phyloP scores from a whole-genome alignment of 2,888 invertebrate genomes.

The Oxyscelio sp. region DNA sequence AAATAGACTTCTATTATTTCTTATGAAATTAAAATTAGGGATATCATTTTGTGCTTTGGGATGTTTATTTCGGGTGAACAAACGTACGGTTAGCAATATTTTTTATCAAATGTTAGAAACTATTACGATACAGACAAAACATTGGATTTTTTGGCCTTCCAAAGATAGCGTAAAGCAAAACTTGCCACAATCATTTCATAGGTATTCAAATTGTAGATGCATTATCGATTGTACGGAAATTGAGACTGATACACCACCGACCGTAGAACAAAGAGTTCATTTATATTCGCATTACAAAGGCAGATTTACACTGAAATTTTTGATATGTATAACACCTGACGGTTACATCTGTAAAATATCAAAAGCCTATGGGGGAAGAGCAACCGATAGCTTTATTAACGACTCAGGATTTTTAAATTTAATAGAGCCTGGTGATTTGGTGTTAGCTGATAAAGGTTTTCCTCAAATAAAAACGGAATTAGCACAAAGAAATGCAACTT shows the following conservation, averaged over 20 bases:
- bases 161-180: constrained; percentile 40
- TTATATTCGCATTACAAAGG: no score
- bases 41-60: constrained; percentile 58
- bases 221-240: constrained; percentile 64
- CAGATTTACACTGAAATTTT: constrained; percentile 59
- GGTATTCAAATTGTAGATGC: constrained; percentile 51
- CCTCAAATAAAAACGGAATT: constrained; percentile 52
- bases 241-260: constrained; percentile 47
- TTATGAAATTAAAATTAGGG: constrained; percentile 64
- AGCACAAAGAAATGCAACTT: constrained; percentile 41
- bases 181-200: constrained; percentile 51
- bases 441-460: constrained; percentile 75
- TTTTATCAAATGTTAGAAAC: constrained; percentile 55
- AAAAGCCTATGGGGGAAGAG: constrained; percentile 55
- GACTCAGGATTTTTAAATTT: constrained; percentile 58
- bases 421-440: constrained; percentile 63
- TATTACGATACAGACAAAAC: constrained; percentile 39
- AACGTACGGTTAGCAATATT: constrained; percentile 62
- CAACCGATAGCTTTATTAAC: constrained; percentile 60
- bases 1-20: constrained; percentile 45
- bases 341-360: constrained; percentile 61
- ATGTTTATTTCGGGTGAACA: constrained; percentile 51
- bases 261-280: constrained; percentile 51
- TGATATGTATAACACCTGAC: constrained; percentile 63
- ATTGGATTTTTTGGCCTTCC: constrained; percentile 63